phyloP scores from a whole-genome alignment of 2,888 invertebrate genomes.

The Keiferia lycopersicella region DNA sequence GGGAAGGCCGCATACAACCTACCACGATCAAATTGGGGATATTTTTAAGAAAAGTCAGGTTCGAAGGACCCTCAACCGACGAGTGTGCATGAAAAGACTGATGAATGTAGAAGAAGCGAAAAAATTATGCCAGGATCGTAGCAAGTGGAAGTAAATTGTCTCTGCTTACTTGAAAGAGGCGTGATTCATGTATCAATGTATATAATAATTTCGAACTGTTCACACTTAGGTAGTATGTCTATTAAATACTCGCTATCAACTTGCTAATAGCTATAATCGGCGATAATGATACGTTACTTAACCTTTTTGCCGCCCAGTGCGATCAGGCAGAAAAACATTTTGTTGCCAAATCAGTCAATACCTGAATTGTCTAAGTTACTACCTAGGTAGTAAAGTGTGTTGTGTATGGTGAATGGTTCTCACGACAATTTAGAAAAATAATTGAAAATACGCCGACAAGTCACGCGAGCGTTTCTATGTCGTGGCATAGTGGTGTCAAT shows the following conservation, averaged over 20 bases:
- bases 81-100: too few species aligned
- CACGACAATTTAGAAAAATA: slow-evolving; percentile 18
- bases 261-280: slow-evolving; percentile 11
- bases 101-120: too few species aligned
- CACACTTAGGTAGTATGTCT: too few species aligned
- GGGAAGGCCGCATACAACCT: too few species aligned
- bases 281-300: background rate
- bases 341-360: slow-evolving; percentile 5
- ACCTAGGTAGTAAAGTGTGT: background rate
- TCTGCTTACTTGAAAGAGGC: too few species aligned
- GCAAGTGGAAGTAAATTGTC: too few species aligned
- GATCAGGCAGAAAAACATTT: slow-evolving; percentile 8
- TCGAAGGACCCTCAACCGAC: too few species aligned
- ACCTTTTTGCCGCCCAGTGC: slow-evolving; percentile 2
- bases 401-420: slow-evolving; percentile 12
- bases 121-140: too few species aligned
- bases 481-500: slow-evolving; percentile 3
- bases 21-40: too few species aligned
- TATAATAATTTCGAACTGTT: too few species aligned
- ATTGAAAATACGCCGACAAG: slow-evolving; percentile 9
- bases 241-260: background rate
- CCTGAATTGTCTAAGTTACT: background rate
- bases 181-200: too few species aligned
- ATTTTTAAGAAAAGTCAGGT: too few species aligned
- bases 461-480: slow-evolving; percentile 14